These are phyloP conservation scores for Pycnomerus fuliginosus DNA, from an alignment of 2,888 invertebrate species.

Conservation along the genomic window DNA sequence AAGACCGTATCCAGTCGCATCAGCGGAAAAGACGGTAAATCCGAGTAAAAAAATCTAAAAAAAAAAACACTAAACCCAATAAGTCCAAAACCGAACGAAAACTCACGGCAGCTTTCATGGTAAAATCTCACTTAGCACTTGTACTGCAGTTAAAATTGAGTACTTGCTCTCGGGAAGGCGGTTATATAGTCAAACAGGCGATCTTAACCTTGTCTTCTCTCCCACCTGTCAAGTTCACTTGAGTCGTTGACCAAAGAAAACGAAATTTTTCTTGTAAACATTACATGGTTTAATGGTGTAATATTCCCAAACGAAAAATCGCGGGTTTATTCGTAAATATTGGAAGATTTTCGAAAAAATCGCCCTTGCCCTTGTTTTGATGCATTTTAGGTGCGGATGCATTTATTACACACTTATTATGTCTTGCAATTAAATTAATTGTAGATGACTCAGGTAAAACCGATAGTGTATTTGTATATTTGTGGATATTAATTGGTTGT, in stretches of 20 bases:
- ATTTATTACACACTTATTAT: background rate
- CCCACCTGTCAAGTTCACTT: slow-evolving; percentile 23
- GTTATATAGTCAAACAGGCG: slow-evolving; percentile 10
- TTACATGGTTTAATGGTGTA: slow-evolving; percentile 3
- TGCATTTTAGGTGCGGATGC: too few species aligned
- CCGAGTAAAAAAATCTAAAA: background rate
- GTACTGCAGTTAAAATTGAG: slow-evolving; percentile 1
- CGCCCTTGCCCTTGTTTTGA: background rate
- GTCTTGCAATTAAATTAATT: background rate
- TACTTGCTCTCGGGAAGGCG: slow-evolving; percentile 7
- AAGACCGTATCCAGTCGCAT: too few species aligned
- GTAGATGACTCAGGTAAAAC: background rate
- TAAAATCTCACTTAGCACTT: slow-evolving; percentile 2
- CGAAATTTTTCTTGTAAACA: slow-evolving; percentile 12
- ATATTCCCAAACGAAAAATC: slow-evolving; percentile 12
- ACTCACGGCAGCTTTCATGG: slow-evolving; percentile 13
- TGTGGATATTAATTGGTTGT: background rate
- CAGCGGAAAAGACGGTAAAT: slow-evolving; percentile 11
- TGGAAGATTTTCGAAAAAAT: slow-evolving; percentile 13
- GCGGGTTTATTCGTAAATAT: slow-evolving; percentile 8
- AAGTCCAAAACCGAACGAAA: background rate
- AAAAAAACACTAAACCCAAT: slow-evolving; percentile 1
- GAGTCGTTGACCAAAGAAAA: slow-evolving; percentile 21
- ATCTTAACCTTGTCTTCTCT: slow-evolving; percentile 21
- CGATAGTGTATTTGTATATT: background rate